phyloP scores from a whole-genome alignment of 2,113 vertebrate genomes.

The Trogon melanurus region DNA sequence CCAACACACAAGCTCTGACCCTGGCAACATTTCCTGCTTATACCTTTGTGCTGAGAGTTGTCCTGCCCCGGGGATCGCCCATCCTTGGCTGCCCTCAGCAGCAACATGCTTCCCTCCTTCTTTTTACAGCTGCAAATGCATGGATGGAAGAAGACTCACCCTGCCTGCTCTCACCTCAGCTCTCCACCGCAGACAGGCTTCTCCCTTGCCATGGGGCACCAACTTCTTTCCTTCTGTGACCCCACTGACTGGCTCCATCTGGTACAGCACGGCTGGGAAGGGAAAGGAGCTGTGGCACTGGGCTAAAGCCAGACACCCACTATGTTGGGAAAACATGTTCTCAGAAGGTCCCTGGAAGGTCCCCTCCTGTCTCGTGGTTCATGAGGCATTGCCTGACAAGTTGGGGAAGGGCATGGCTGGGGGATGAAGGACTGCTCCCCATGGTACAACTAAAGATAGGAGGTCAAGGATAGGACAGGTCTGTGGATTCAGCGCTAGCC shows the following conservation, averaged over 20 bases:
- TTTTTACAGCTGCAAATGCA: not conserved
- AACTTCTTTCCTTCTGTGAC: not conserved
- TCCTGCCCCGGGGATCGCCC: fast-evolving
- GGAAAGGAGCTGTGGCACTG: not conserved
- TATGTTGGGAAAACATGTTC: not conserved
- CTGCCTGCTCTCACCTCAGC: not conserved
- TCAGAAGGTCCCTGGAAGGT: not conserved
- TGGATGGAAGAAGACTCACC: fast-evolving
- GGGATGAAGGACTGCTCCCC: not conserved
- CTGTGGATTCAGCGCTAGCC: not conserved
- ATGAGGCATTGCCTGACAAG: not conserved
- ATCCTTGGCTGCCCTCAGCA: not conserved
- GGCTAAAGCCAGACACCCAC: not conserved
- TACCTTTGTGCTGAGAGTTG: not conserved
- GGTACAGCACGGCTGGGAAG: not conserved
- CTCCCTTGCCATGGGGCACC: not conserved
- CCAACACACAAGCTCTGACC: not conserved
- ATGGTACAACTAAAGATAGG: not conserved
- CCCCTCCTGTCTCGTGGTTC: not conserved
- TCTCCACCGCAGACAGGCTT: not conserved
- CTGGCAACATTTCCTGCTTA: not conserved
- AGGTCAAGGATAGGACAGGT: not conserved
- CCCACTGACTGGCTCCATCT: not conserved
- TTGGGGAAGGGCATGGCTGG: not conserved
- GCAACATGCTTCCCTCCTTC: not conserved